Conservation (phyloP, 2,797 vertebrate species). For the Knipowitschia caucasica region DNA sequence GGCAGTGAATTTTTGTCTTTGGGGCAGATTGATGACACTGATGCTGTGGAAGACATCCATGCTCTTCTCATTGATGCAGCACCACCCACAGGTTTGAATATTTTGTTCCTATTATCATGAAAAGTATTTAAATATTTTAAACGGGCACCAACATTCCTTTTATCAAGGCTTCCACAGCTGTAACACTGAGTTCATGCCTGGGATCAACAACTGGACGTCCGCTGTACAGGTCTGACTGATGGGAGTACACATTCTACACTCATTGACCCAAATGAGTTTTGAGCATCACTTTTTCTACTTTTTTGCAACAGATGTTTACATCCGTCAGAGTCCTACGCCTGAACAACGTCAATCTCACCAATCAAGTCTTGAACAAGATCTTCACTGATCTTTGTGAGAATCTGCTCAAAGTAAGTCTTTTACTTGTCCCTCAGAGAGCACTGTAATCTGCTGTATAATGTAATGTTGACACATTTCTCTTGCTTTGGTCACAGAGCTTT, state of each 20-base stretch:
- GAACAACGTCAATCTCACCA: slow-evolving; percentile 88
- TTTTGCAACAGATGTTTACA: slow-evolving; percentile 89
- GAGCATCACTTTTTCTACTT: not conserved
- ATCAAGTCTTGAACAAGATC: slow-evolving; percentile 94
- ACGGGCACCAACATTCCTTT: not conserved
- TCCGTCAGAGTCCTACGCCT: slow-evolving; percentile 92
- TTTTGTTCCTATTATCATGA: not conserved
- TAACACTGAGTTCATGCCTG: slow-evolving; percentile 97
- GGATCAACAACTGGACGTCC: slow-evolving; percentile 95
- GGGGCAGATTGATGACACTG: slow-evolving; percentile 93
- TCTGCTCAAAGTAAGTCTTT: slow-evolving; percentile 87
- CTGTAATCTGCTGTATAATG: too few relatives aligned
- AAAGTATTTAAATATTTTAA: not conserved
- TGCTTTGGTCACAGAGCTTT: slow-evolving; percentile 82
- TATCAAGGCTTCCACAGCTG: slow-evolving; percentile 93
- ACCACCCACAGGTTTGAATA: slow-evolving; percentile 81
- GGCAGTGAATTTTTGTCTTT: not conserved
- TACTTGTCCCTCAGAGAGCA: too few relatives aligned
- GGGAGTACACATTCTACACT: not conserved
- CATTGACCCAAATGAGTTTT: not conserved
- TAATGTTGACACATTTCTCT: slow-evolving; percentile 3
- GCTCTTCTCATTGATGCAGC: slow-evolving; percentile 88
- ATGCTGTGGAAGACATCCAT: slow-evolving; percentile 96
- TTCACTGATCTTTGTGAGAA: slow-evolving; percentile 98
- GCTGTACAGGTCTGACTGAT: slow-evolving; percentile 84